Evolutionary conservation across 1,140 invertebrate genomes (phyloP).

Genomic region (Chironomus tepperi): DNA sequence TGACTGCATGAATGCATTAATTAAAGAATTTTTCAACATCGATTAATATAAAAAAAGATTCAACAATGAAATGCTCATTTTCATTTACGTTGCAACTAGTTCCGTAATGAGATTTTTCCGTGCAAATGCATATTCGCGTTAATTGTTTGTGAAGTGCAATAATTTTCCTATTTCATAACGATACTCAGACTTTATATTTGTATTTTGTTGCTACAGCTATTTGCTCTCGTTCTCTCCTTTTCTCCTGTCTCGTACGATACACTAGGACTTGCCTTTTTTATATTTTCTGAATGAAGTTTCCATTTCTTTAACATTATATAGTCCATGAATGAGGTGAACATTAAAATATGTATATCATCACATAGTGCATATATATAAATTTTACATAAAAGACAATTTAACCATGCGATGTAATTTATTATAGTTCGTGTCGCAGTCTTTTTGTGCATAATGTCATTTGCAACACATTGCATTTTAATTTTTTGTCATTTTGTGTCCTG

Average conservation of each 20-base stretch:
- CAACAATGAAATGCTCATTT: neutral
- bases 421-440: neutral
- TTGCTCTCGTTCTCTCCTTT: neutral
- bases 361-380: neutral
- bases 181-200: too few relatives aligned
- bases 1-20: neutral
- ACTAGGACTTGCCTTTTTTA: neutral
- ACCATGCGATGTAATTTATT: constrained; percentile 8
- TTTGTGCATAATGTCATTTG: constrained; percentile 8
- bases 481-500: neutral
- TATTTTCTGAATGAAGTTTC: neutral
- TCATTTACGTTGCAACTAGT: constrained; percentile 3
- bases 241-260: neutral
- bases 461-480: constrained; percentile 13
- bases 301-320: neutral
- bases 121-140: constrained; percentile 21
- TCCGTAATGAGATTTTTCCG: constrained; percentile 15
- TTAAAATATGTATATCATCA: neutral
- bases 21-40: too few relatives aligned
- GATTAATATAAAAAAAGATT: too few relatives aligned
- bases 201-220: neutral
- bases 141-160: constrained; percentile 14
- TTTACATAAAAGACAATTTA: constrained; percentile 15
- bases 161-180: neutral
- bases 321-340: neutral